These are phyloP conservation scores for Alces alces DNA, from an alignment of 2,113 vertebrate species.

Conservation along the genomic window DNA sequence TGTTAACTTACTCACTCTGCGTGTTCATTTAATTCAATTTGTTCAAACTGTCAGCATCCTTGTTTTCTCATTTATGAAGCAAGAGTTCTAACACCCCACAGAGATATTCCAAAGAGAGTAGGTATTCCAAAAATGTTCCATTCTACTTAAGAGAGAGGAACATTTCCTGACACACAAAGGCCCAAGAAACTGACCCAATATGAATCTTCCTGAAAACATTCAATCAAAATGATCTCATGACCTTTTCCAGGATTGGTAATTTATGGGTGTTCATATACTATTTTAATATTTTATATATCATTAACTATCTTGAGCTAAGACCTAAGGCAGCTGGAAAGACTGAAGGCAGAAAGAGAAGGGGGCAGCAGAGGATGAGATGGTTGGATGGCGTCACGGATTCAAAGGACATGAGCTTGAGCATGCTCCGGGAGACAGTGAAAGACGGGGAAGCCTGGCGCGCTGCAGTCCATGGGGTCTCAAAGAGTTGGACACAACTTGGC, in stretches of 20 bases:
- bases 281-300: background rate
- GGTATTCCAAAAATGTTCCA: background rate
- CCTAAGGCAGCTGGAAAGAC: background rate
- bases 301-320: background rate
- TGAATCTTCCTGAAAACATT: background rate
- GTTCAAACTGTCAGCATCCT: background rate
- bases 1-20: background rate
- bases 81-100: background rate
- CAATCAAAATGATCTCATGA: background rate
- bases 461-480: background rate
- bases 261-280: background rate
- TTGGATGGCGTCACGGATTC: background rate
- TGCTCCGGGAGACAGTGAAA: fast-evolving
- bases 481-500: background rate
- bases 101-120: background rate
- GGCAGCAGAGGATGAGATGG: background rate
- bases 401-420: background rate
- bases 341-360: background rate
- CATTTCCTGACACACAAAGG: background rate
- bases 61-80: background rate
- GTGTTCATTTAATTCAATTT: background rate
- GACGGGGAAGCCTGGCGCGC: background rate
- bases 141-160: background rate
- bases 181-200: background rate
- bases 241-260: background rate